Evolutionary conservation across 1,140 invertebrate species (phyloP), one percentile per base, ranked within the genome.

Genomic region (Zaprionus taronus): DNA sequence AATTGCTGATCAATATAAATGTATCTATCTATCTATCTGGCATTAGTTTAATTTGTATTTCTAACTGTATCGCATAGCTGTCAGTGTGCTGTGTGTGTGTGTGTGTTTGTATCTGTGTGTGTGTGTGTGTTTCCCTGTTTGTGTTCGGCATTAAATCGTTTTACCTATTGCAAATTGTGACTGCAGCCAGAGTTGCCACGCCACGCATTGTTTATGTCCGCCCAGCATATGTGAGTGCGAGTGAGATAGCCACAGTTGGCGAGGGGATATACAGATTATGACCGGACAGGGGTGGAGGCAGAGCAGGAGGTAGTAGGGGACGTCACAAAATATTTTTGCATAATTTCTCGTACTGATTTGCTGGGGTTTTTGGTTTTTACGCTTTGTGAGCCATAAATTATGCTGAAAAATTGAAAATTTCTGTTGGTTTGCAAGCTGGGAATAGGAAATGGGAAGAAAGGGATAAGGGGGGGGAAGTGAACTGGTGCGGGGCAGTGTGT

Each of bases 1-100:
- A 89, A 89, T 90, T 84, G 79, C 84, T 90, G 81, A 90, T 89
- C 84, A 89, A 90, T 89, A 90, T 81, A 89, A 84, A 89, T 89
- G 85, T 89, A 90, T 90, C 79, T 82, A 81, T 81, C 79, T 80
- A 75, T 65, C 69, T 60, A 22, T 17, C 41, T 77, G 70, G 81
- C 74, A 87, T 89, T 87, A 87, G 84, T 87, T 87, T 84, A 87
- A 87, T 89, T 87, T 89, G 83, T 83, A 89, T 70, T 26, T 62
- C 5, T 34, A 31, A 15, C 36, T 55, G 17, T 26, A 2, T 41
- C 2, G 15, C n/a, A 31, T 57, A 9, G 26, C 3, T 28, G 44
- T 51, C 7, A 24, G 26, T 20, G 38, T 64, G 44, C 7, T 17
- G 26, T 20, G 38, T 64, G 44, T 51, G 56, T 47, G 36, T n/a